These are phyloP conservation scores for Philonicus albiceps DNA, from an alignment of 2,888 invertebrate species.

Conservation along the genomic window DNA sequence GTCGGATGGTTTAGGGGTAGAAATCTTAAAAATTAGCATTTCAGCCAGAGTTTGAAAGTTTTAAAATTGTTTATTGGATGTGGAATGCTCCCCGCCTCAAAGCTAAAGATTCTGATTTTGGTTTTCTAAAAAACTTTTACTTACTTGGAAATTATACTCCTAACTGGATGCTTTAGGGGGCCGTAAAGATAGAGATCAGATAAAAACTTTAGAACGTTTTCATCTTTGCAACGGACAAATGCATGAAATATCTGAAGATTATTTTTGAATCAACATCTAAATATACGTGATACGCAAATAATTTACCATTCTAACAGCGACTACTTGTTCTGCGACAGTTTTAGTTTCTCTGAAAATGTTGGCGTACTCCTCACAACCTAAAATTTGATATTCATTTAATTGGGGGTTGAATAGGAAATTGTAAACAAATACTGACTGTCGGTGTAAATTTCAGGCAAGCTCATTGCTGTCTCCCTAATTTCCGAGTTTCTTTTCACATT, in stretches of 20 bases:
- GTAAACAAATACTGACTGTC: not conserved
- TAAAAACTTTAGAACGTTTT: conserved; percentile 53
- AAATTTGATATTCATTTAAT: not conserved
- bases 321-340: conserved; percentile 55
- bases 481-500: conserved; percentile 55
- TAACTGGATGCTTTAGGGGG: conserved; percentile 61
- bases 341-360: conserved; percentile 51
- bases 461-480: conserved; percentile 52
- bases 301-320: conserved; percentile 54
- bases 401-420: not conserved
- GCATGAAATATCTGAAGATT: not conserved
- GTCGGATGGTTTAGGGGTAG: no score
- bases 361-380: not conserved
- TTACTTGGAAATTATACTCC: conserved; percentile 60
- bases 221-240: not conserved
- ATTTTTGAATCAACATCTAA: conserved; percentile 8
- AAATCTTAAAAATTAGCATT: no score
- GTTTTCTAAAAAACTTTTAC: conserved; percentile 34
- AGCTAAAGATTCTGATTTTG: no score
- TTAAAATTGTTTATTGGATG: no score
- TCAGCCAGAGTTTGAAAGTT: no score
- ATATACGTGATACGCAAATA: not conserved
- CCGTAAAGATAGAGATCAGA: conserved; percentile 58
- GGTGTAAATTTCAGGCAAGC: conserved; percentile 51
- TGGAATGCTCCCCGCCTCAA: no score